Conservation (phyloP, 2,797 vertebrate species). For the Podarcis siculus region DNA sequence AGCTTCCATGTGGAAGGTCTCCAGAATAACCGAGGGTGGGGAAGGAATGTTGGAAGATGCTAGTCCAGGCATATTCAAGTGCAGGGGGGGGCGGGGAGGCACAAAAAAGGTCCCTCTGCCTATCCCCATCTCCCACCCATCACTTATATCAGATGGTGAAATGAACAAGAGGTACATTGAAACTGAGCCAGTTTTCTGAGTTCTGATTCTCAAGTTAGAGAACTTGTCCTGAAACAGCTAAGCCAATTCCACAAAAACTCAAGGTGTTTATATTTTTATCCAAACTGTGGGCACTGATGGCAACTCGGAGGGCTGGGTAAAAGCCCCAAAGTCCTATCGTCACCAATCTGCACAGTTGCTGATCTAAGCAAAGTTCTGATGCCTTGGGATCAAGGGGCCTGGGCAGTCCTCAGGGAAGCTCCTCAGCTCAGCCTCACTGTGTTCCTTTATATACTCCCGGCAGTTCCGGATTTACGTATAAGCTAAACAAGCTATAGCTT, state of each 20-base stretch:
- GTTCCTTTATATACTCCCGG: background rate
- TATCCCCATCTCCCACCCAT: background rate
- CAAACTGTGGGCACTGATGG: background rate
- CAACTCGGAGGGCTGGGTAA: background rate
- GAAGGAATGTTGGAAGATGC: background rate
- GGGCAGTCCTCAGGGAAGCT: background rate
- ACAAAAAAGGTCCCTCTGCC: background rate
- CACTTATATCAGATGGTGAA: background rate
- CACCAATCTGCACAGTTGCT: no score
- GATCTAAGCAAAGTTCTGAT: background rate
- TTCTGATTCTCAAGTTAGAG: background rate
- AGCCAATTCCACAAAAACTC: background rate
- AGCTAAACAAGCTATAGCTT: no score
- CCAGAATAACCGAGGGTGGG: conserved; percentile 10
- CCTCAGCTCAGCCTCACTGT: background rate
- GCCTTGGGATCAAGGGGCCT: background rate
- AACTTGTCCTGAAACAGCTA: background rate
- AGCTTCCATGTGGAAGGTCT: conserved; percentile 5
- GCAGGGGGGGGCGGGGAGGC: no score
- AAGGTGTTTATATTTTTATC: background rate
- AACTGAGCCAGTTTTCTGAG: background rate
- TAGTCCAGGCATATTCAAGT: background rate
- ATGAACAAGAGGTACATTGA: background rate
- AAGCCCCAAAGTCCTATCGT: background rate
- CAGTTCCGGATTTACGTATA: no score